Conservation (phyloP, 2,113 vertebrate species). For the Perca fluviatilis region DNA sequence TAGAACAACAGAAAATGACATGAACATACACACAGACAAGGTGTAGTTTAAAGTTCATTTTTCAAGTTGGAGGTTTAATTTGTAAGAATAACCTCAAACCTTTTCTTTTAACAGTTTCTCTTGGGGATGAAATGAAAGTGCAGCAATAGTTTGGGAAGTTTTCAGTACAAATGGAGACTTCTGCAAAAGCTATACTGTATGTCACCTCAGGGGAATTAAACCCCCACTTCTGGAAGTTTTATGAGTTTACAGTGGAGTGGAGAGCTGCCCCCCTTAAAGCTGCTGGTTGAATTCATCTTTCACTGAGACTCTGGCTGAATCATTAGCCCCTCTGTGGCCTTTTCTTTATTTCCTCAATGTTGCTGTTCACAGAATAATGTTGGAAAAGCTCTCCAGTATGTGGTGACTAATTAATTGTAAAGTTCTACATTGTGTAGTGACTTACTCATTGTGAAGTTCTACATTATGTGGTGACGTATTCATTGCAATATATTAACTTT, state of each 20-base stretch:
- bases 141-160: slow-evolving; percentile 8
- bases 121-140: not conserved
- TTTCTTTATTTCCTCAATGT: not conserved
- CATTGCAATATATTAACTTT: not conserved
- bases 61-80: slow-evolving; percentile 16
- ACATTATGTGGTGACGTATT: too few relatives aligned
- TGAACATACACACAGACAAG: too few relatives aligned
- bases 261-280: not conserved
- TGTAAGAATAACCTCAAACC: not conserved
- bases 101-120: not conserved
- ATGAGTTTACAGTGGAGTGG: not conserved
- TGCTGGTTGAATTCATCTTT: not conserved
- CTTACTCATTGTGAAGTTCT: too few relatives aligned
- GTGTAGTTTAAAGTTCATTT: not conserved
- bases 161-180: slow-evolving; percentile 2
- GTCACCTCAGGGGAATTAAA: slow-evolving; percentile 2
- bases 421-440: too few relatives aligned
- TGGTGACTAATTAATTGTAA: too few relatives aligned
- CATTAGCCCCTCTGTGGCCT: not conserved
- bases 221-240: not conserved
- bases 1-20: too few relatives aligned
- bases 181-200: not conserved
- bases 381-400: not conserved
- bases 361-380: not conserved
- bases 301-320: not conserved